These are phyloP conservation scores for Ptyas mucosa DNA, from an alignment of 2,113 vertebrate genomes.

Conservation along the genomic window DNA sequence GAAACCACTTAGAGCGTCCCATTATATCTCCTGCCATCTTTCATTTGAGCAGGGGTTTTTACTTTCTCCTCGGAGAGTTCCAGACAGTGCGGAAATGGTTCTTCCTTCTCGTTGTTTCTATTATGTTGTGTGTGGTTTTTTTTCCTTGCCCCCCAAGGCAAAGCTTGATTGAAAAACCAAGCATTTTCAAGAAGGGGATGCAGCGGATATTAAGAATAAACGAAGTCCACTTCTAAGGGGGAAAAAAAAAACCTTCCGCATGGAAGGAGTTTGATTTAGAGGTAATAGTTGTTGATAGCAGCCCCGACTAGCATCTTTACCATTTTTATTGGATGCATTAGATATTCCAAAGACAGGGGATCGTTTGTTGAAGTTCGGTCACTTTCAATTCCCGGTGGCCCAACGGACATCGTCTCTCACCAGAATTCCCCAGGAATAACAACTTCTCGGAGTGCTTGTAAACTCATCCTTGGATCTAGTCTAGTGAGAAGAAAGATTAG, in stretches of 20 bases:
- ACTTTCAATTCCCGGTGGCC: background rate
- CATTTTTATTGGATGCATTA: background rate
- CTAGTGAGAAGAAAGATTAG: background rate
- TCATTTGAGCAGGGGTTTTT: background rate
- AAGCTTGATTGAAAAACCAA: background rate
- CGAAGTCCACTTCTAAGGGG: background rate
- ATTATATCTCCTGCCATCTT: background rate
- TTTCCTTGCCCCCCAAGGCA: background rate
- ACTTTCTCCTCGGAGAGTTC: background rate
- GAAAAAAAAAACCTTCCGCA: background rate
- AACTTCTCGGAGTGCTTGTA: background rate
- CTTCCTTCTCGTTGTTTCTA: background rate
- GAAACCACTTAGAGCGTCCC: slow-evolving; percentile 14
- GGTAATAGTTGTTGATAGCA: background rate
- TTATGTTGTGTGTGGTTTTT: background rate
- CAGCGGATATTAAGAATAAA: background rate
- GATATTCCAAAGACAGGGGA: background rate
- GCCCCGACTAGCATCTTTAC: background rate
- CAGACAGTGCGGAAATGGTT: no score
- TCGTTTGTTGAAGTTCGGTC: background rate
- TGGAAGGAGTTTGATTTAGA: background rate
- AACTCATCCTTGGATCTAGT: background rate
- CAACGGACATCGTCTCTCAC: background rate
- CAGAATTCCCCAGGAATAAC: background rate
- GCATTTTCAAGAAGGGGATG: background rate